A percentile compares a stretch with the other conserved stretches of the same genome.
These are phyloP conservation scores for Frankliniella fusca DNA, from an alignment of 2,888 invertebrate species.

Conservation along the genomic window DNA sequence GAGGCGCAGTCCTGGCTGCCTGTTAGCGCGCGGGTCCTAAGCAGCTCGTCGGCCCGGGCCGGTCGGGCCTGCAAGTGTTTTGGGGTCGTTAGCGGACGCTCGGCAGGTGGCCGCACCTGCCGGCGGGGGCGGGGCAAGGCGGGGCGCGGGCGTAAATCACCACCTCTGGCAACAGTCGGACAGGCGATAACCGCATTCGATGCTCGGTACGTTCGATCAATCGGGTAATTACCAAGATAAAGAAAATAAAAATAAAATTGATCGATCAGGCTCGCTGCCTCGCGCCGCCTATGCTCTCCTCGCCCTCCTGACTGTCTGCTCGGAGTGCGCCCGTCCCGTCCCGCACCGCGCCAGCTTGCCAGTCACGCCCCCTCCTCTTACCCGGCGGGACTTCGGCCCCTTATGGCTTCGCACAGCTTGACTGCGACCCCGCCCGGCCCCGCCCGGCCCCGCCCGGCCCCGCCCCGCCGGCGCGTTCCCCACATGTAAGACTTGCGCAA, in stretches of 20 bases:
- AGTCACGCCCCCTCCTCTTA: slow-evolving; percentile 46
- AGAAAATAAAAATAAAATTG: too few relatives aligned
- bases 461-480: slow-evolving; percentile 49
- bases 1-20: too few relatives aligned
- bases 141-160: too few relatives aligned
- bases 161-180: too few relatives aligned
- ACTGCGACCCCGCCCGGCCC: background rate
- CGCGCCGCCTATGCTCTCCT: too few relatives aligned
- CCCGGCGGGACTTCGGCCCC: slow-evolving; percentile 35
- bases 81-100: background rate
- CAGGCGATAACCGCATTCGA: too few relatives aligned
- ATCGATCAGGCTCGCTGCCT: too few relatives aligned
- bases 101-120: background rate
- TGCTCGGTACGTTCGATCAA: too few relatives aligned
- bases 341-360: background rate
- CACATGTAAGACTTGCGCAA: slow-evolving; percentile 44
- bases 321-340: too few relatives aligned
- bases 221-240: too few relatives aligned
- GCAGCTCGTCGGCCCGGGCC: slow-evolving; percentile 52
- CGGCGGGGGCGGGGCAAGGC: too few relatives aligned
- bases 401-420: slow-evolving; percentile 1
- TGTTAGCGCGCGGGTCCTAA: slow-evolving; percentile 48
- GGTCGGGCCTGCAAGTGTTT: slow-evolving; percentile 40
- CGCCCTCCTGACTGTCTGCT: too few relatives aligned
- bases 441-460: slow-evolving; percentile 43